Conservation (phyloP, 2,888 invertebrate species). For the Tetramorium bicarinatum region DNA sequence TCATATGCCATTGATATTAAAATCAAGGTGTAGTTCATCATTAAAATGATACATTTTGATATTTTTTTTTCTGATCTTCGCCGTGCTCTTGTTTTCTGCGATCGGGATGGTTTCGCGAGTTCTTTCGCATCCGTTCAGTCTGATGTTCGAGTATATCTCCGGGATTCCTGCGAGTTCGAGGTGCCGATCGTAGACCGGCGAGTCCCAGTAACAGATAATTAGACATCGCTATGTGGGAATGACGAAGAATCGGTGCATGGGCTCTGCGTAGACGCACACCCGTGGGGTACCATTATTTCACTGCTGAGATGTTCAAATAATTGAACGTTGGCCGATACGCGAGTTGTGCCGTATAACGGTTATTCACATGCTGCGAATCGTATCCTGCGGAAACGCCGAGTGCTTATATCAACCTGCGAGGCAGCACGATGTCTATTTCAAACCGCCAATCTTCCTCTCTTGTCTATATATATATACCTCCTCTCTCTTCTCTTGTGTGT, state of each 20-base stretch:
- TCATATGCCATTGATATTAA: background rate
- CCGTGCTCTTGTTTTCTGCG: background rate
- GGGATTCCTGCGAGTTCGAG: conserved; percentile 27
- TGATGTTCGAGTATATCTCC: conserved; percentile 1
- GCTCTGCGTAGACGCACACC: conserved; percentile 64
- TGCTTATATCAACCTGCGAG: conserved; percentile 78
- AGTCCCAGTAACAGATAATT: conserved; percentile 63
- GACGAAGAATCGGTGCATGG: conserved; percentile 57
- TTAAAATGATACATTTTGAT: background rate
- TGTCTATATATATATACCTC: conserved; percentile 54
- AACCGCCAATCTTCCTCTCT: conserved; percentile 66
- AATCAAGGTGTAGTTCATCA: background rate
- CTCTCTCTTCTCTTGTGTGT: conserved; percentile 13
- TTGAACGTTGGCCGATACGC: conserved; percentile 74
- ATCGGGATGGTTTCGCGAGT: conserved; percentile 2
- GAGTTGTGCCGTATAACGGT: conserved; percentile 77
- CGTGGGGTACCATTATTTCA: conserved; percentile 70
- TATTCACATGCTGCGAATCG: conserved; percentile 75
- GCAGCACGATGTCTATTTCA: conserved; percentile 72
- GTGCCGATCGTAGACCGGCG: conserved; percentile 23
- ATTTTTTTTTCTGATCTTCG: background rate
- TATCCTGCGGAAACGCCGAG: conserved; percentile 82
- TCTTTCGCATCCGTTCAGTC: conserved; percentile 20
- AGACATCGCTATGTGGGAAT: conserved; percentile 66
- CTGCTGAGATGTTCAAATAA: conserved; percentile 64